Conservation (phyloP, 2,797 vertebrate species). For the Periophthalmus magnuspinnatus region DNA sequence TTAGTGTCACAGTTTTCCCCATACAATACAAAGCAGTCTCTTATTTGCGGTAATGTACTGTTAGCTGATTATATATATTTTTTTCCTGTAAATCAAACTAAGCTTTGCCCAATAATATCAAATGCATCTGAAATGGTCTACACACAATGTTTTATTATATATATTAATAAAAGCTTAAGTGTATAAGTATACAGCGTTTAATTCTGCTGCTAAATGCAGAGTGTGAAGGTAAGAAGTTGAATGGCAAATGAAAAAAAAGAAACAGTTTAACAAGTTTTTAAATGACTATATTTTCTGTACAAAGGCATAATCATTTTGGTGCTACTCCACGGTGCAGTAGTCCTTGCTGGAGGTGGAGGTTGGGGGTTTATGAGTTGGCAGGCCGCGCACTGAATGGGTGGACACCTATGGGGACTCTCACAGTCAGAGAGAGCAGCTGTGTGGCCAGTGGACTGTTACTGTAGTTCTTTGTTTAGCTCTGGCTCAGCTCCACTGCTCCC, state of each 20-base stretch:
- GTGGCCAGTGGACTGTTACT: conserved; percentile 70
- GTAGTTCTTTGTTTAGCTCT: conserved; percentile 74
- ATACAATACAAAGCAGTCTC: not conserved
- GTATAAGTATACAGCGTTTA: not conserved
- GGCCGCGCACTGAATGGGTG: conserved; percentile 64
- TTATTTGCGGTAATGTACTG: not conserved
- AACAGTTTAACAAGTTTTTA: not conserved
- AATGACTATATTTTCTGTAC: conserved; percentile 4
- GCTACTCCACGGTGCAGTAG: not conserved
- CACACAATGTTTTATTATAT: no score
- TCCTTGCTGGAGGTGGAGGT: conserved; percentile 39
- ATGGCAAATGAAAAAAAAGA: not conserved
- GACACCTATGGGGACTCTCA: conserved; percentile 65
- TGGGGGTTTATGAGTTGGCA: conserved; percentile 65
- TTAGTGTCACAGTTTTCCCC: not conserved
- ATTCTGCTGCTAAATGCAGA: not conserved
- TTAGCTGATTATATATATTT: not conserved
- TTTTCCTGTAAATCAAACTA: no score
- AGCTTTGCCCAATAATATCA: not conserved
- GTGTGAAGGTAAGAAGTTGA: not conserved
- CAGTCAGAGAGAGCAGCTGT: conserved; percentile 69
- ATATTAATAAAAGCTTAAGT: not conserved
- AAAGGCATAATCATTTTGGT: not conserved
- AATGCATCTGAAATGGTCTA: not conserved
- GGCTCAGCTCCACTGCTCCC: conserved; percentile 57